Evolutionary conservation across 2,797 vertebrate species (phyloP), one percentile per base, ranked within the genome.

Genomic region (Schizothorax lantsangensis): DNA sequence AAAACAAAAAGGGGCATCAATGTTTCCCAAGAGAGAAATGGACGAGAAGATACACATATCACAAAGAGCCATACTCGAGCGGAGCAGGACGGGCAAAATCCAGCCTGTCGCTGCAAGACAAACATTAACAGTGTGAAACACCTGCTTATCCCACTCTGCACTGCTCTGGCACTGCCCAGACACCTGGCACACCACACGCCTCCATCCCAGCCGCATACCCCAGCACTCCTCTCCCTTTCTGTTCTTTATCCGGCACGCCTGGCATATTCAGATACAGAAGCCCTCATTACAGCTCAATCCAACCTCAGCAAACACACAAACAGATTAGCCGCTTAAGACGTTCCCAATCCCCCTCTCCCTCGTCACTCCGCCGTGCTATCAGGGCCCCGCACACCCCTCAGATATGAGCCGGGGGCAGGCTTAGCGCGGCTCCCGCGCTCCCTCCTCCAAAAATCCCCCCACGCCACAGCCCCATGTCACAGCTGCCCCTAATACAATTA

Each of bases 281-380:
- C 95, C 96, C 95, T 96, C 95, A 96, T 96, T 96, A 96, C 94
- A 92, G 95, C 95, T 96, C 96, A 95, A 96, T 96, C 95, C 96
- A 95, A 95, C 94, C 96, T 95, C 95, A 94, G 95, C 96, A 96
- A 96, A 96, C 95, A 95, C 95, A 96, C 95, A 96, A 96, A 96
- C 95, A 96, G 93, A 96, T 95, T 94, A 94, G 93, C 93, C 2
- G 89, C 90, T 92, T 90, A 89, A 95, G 93, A 94, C 88, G 93
- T 92, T 92, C 94, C 94, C 95, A 95, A 95, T 95, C 94, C 95
- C 92, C 94, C 93, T 94, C 94, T 95, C 94, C 92, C 95, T 92
- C 92, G 89, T 93, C 94, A 91, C 94, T 95, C 93, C 77, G 91
- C 92, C 79, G 92, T 87, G 92, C 95, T 96, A 96, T 96, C 96